Evolutionary conservation across 2,888 invertebrate genomes (phyloP).

Genomic region (Callosobruchus maculatus): DNA sequence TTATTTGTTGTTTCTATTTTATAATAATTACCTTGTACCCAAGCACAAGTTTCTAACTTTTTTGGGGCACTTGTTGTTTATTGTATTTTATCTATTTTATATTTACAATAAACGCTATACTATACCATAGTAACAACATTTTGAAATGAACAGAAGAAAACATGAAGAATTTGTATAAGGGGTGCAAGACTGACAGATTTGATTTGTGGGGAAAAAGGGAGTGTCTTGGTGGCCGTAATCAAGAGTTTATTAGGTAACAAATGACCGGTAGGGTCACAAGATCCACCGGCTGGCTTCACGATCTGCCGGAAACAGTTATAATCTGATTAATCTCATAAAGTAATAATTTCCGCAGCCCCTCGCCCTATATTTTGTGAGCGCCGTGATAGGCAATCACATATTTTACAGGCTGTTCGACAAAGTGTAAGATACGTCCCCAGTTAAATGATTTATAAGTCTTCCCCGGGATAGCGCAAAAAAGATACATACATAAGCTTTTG

Average conservation of each 20-base stretch:
- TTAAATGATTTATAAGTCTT: conserved; percentile 16
- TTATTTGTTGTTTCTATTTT: too few relatives aligned
- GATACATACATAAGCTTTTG: neutral
- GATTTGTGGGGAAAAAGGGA: neutral
- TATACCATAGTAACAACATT: too few relatives aligned
- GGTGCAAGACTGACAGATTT: neutral
- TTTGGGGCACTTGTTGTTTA: too few relatives aligned
- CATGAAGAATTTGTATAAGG: too few relatives aligned
- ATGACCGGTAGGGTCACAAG: neutral
- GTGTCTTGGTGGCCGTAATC: neutral
- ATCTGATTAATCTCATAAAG: conserved; percentile 45
- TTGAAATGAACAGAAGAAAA: too few relatives aligned
- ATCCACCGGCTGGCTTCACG: conserved; percentile 5
- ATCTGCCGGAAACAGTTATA: conserved; percentile 39
- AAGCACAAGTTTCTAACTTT: too few relatives aligned
- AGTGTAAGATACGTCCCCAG: conserved; percentile 21
- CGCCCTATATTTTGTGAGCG: conserved; percentile 24
- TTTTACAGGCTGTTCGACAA: conserved; percentile 20
- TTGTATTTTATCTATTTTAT: too few relatives aligned
- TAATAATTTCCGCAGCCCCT: conserved; percentile 44
- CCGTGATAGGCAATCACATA: conserved; percentile 25
- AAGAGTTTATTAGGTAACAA: neutral
- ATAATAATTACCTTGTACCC: too few relatives aligned
- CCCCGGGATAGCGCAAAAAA: neutral
- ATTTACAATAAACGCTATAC: too few relatives aligned